These are phyloP conservation scores for Nannoperca obscura DNA, from an alignment of 2,797 vertebrate species.

Conservation along the genomic window DNA sequence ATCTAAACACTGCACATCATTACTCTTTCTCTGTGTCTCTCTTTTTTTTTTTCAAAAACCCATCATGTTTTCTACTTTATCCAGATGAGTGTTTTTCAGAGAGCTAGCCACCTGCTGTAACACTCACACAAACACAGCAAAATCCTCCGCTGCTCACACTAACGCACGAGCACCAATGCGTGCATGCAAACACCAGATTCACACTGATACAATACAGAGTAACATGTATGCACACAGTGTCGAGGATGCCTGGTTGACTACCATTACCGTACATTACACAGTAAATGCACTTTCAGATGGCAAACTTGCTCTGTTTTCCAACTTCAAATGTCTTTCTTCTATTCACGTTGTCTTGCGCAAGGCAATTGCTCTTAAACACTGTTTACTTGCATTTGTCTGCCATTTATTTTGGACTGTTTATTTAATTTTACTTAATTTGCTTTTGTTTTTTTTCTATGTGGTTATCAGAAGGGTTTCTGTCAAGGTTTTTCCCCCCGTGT, in stretches of 20 bases:
- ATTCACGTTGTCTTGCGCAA: constrained; percentile 69
- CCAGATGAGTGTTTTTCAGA: constrained; percentile 59
- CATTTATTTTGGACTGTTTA: constrained; percentile 48
- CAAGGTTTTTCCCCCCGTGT: constrained; percentile 33
- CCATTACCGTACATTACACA: constrained; percentile 76
- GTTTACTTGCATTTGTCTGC: constrained; percentile 74
- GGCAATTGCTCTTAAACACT: constrained; percentile 66
- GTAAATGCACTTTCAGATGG: constrained; percentile 83
- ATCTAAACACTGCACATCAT: constrained; percentile 22
- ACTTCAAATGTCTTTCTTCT: constrained; percentile 62
- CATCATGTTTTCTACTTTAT: constrained; percentile 32
- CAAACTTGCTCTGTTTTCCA: constrained; percentile 64
- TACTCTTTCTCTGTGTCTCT: constrained; percentile 10
- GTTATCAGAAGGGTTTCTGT: constrained; percentile 57
- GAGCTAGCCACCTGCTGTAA: constrained; percentile 58
- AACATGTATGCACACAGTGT: constrained; percentile 1
- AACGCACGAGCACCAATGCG: background rate
- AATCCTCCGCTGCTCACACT: constrained; percentile 23
- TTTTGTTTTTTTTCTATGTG: constrained; percentile 52
- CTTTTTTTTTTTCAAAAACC: background rate
- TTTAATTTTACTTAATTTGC: constrained; percentile 49
- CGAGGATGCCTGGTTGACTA: constrained; percentile 58
- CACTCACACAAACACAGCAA: constrained; percentile 18
- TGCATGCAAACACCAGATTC: constrained; percentile 20
- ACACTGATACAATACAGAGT: background rate